Evolutionary conservation across 2,797 vertebrate genomes (phyloP).

Genomic region (Danio jaintianensis): DNA sequence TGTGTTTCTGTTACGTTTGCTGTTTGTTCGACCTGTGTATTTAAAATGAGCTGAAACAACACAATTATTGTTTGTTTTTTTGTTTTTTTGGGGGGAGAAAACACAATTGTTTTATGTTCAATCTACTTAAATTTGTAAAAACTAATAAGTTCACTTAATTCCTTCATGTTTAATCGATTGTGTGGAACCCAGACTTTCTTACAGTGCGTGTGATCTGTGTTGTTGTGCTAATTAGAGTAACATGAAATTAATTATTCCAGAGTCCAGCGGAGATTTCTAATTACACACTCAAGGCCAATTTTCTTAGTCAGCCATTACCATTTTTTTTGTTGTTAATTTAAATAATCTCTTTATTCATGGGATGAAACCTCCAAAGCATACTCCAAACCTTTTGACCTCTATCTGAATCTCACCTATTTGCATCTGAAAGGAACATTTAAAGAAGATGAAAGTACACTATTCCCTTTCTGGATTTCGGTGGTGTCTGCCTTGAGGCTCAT

Average conservation of each 20-base stretch:
- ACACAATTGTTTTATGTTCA: too few species aligned
- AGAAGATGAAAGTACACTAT: slow-evolving; percentile 64
- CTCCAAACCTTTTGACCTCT: slow-evolving; percentile 70
- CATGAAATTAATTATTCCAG: not conserved
- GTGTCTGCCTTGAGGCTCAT: slow-evolving; percentile 58
- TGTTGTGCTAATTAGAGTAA: not conserved
- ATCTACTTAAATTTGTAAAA: too few species aligned
- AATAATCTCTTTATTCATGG: slow-evolving; percentile 70
- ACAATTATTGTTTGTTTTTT: too few species aligned
- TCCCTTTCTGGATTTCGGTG: slow-evolving; percentile 61
- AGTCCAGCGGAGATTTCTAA: not conserved
- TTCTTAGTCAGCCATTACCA: not conserved
- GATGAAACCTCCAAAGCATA: slow-evolving; percentile 46
- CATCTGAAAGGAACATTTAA: slow-evolving; percentile 72
- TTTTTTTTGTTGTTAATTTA: slow-evolving; percentile 53
- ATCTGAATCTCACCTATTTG: slow-evolving; percentile 71
- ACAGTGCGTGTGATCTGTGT: not conserved
- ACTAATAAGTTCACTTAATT: too few species aligned
- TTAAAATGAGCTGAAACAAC: too few species aligned
- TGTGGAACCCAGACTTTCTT: too few species aligned
- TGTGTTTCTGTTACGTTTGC: too few species aligned
- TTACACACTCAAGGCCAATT: not conserved
- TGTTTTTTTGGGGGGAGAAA: too few species aligned
- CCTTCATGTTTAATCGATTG: too few species aligned
- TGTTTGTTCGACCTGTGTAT: too few species aligned